Percentiles rank a stretch among this genome's conserved stretches.
Conservation (phyloP, 2,888 invertebrate genomes). For the Emmelina monodactyla region DNA sequence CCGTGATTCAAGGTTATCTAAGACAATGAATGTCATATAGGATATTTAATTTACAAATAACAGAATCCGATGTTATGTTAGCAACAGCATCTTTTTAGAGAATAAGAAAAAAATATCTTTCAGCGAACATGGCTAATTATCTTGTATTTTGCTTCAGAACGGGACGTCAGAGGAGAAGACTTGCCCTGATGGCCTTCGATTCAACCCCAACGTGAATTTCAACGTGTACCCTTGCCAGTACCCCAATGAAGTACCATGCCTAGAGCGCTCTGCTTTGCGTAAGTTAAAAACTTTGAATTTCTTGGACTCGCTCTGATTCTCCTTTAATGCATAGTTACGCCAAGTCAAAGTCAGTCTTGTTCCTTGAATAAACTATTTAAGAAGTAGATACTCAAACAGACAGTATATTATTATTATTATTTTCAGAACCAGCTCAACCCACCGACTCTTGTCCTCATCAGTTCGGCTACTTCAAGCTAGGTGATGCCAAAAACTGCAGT, state of each 20-base stretch:
- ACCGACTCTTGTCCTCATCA: slow-evolving; percentile 84
- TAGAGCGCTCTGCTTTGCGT: slow-evolving; percentile 73
- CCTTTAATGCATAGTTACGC: too few species aligned
- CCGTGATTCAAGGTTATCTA: too few species aligned
- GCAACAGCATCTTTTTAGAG: too few species aligned
- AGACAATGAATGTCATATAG: too few species aligned
- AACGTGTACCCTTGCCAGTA: slow-evolving; percentile 83
- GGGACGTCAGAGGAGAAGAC: slow-evolving; percentile 78
- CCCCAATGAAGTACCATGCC: slow-evolving; percentile 82
- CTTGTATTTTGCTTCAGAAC: slow-evolving; percentile 54
- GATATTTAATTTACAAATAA: too few species aligned
- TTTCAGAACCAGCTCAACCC: slow-evolving; percentile 72
- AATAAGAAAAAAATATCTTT: too few species aligned
- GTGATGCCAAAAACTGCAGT: slow-evolving; percentile 71
- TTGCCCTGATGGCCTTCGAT: slow-evolving; percentile 84
- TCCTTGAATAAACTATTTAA: too few species aligned
- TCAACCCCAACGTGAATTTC: slow-evolving; percentile 73
- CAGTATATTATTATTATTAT: slow-evolving; percentile 9
- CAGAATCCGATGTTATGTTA: too few species aligned
- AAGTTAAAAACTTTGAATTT: too few species aligned
- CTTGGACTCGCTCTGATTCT: too few species aligned
- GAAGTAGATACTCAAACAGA: neutral
- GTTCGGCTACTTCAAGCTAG: slow-evolving; percentile 80
- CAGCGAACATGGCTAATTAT: too few species aligned
- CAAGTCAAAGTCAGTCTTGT: too few species aligned